These are phyloP conservation scores for Apantesis nais DNA, from an alignment of 2,888 invertebrate species.

Conservation along the genomic window DNA sequence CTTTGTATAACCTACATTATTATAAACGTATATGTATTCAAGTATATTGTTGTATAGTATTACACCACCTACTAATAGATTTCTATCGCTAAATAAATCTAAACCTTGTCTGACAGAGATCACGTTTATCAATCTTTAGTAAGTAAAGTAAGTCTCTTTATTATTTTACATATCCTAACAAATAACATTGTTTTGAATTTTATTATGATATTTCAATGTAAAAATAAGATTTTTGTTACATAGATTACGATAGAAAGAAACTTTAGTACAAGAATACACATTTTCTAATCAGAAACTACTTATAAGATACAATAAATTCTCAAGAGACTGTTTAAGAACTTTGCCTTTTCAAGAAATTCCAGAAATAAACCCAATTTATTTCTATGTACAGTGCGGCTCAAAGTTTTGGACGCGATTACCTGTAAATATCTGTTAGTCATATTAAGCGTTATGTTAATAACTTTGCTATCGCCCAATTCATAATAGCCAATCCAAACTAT, in stretches of 20 bases:
- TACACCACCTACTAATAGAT: neutral
- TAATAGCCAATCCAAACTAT: constrained; percentile 43
- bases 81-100: neutral
- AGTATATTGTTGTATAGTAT: neutral
- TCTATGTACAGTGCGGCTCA: neutral
- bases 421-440: constrained; percentile 6
- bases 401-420: constrained; percentile 4
- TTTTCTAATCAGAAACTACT: constrained; percentile 19
- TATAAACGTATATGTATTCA: too few relatives aligned
- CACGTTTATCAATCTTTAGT: neutral
- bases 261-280: constrained; percentile 20
- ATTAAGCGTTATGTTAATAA: constrained; percentile 26
- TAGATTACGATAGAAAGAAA: neutral
- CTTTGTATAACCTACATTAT: too few relatives aligned
- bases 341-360: constrained; percentile 20
- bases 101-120: neutral
- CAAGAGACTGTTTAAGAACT: constrained; percentile 19
- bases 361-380: constrained; percentile 16
- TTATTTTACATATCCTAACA: too few relatives aligned
- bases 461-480: constrained; percentile 34
- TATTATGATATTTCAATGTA: neutral
- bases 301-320: constrained; percentile 18
- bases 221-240: too few relatives aligned
- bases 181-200: too few relatives aligned
- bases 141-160: neutral